phyloP scores from a whole-genome alignment of 2,113 vertebrate genomes.

The Stegastes partitus region DNA sequence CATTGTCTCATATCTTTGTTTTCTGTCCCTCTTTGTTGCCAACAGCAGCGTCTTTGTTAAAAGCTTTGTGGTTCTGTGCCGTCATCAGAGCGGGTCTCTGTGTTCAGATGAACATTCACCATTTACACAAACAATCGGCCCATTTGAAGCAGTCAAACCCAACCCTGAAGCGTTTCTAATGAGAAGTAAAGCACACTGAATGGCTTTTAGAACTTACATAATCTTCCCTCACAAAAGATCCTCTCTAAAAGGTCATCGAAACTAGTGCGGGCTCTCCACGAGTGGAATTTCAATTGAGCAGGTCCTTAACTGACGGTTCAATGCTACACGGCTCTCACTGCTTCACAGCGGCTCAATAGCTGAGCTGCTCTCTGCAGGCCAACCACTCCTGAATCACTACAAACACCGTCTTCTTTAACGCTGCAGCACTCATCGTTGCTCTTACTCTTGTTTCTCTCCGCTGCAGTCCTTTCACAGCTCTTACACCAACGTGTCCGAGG shows the following conservation, averaged over 20 bases:
- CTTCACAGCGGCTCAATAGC: constrained; percentile 10
- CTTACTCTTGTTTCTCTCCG: constrained; percentile 1
- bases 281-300: constrained; percentile 17
- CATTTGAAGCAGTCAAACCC: constrained; percentile 10
- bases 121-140: constrained; percentile 42
- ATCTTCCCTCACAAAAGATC: constrained; percentile 11
- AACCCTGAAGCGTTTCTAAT: constrained; percentile 7
- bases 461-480: constrained; percentile 72
- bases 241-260: constrained; percentile 17
- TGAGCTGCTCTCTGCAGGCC: no score
- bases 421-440: not conserved
- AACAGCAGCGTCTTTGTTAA: constrained; percentile 45
- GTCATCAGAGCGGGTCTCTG: constrained; percentile 7
- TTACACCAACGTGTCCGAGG: constrained; percentile 83
- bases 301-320: constrained; percentile 25
- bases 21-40: constrained; percentile 32
- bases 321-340: constrained; percentile 2
- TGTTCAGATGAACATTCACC: constrained; percentile 24
- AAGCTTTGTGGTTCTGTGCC: constrained; percentile 3
- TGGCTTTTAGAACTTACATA: constrained; percentile 28
- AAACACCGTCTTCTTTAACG: no score
- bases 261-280: constrained; percentile 18
- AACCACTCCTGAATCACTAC: no score
- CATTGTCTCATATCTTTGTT: not conserved
- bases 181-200: not conserved